Conservation (phyloP, 2,113 vertebrate species). For the Theropithecus gelada region DNA sequence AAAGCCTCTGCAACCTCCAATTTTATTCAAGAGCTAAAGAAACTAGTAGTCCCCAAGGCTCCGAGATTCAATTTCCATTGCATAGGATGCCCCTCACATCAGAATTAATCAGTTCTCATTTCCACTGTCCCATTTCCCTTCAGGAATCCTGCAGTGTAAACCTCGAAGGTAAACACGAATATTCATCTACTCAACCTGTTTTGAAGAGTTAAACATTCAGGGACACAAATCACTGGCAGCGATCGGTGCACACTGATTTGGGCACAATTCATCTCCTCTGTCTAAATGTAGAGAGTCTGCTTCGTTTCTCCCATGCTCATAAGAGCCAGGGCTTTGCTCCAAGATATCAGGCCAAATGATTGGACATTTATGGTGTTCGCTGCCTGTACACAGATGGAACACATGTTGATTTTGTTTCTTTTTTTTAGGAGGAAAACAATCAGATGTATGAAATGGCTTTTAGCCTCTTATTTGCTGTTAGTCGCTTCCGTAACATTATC, state of each 20-base stretch:
- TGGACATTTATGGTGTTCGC: not conserved
- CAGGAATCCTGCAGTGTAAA: constrained; percentile 53
- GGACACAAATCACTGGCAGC: constrained; percentile 12
- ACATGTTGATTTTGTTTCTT: not conserved
- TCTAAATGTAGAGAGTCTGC: not conserved
- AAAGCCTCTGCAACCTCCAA: constrained; percentile 57
- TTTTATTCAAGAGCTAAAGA: constrained; percentile 69
- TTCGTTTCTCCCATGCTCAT: not conserved
- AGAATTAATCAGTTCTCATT: constrained; percentile 52
- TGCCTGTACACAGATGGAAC: not conserved
- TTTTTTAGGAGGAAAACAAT: not conserved
- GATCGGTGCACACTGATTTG: not conserved
- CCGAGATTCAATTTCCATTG: constrained; percentile 51
- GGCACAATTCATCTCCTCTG: not conserved
- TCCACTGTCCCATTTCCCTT: constrained; percentile 39
- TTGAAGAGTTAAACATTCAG: constrained; percentile 19
- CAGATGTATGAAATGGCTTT: not conserved
- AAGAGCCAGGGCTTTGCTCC: not conserved
- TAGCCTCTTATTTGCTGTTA: not conserved
- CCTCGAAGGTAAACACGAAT: constrained; percentile 61
- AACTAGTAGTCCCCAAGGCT: constrained; percentile 48
- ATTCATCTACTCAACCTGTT: constrained; percentile 24
- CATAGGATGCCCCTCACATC: constrained; percentile 28
- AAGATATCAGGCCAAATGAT: not conserved
- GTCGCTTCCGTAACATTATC: not conserved